Evolutionary conservation across 2,113 vertebrate species (phyloP).

Genomic region (Drymodes brunneopygia): DNA sequence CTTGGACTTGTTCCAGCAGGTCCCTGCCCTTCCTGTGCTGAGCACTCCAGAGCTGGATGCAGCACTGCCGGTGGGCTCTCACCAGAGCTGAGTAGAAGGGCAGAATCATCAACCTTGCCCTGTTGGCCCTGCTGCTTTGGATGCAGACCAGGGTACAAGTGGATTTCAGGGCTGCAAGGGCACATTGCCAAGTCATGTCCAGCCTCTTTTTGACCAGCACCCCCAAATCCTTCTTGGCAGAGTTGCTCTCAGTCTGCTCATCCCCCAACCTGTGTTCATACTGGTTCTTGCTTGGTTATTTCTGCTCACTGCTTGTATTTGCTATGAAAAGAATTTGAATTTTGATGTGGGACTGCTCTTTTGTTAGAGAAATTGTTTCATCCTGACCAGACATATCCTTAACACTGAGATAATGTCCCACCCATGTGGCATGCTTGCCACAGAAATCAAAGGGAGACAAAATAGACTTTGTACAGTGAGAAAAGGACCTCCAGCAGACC

Average conservation of each 20-base stretch:
- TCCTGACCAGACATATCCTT: neutral
- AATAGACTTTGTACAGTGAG: neutral
- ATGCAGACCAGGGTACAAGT: neutral
- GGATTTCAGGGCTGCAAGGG: neutral
- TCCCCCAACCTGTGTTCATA: neutral
- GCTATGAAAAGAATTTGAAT: neutral
- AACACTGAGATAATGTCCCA: neutral
- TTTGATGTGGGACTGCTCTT: neutral
- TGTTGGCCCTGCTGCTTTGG: neutral
- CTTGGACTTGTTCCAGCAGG: neutral
- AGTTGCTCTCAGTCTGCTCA: neutral
- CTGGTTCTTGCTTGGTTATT: neutral
- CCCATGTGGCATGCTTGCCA: neutral
- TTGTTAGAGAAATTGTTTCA: neutral
- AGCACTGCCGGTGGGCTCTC: too few species aligned
- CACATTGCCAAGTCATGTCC: neutral
- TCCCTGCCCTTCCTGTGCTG: neutral
- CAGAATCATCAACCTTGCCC: accelerated
- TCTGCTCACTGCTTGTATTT: neutral
- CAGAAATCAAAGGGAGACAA: neutral
- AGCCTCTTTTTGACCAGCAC: neutral
- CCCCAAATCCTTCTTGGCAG: neutral
- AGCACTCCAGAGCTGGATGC: too few species aligned
- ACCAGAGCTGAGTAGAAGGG: neutral
- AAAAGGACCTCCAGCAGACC: neutral